Conservation (phyloP, 2,888 invertebrate species). For the Entomobrya proxima region DNA sequence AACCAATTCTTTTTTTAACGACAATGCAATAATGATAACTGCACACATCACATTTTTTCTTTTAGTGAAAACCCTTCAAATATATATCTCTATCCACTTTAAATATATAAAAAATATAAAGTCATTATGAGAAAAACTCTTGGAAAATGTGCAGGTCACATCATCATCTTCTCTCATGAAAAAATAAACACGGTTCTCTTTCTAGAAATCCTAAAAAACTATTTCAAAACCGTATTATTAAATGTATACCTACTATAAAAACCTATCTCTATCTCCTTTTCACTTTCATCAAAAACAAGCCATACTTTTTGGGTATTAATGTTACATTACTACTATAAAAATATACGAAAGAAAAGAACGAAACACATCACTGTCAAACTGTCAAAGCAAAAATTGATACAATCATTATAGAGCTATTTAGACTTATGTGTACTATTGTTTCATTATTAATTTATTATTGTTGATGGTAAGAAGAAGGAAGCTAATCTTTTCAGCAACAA, state of each 20-base stretch:
- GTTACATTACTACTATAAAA: neutral
- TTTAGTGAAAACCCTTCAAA: too few relatives aligned
- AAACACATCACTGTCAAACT: slow-evolving; percentile 67
- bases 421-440: slow-evolving; percentile 16
- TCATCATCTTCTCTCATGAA: neutral
- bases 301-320: slow-evolving; percentile 11
- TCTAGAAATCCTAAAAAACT: neutral
- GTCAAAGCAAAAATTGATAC: slow-evolving; percentile 64
- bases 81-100: too few relatives aligned
- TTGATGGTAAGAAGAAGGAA: neutral
- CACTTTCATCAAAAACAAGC: slow-evolving; percentile 23
- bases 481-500: neutral
- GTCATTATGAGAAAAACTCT: too few relatives aligned
- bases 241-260: too few relatives aligned
- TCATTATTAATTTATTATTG: neutral
- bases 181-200: neutral
- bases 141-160: slow-evolving; percentile 59
- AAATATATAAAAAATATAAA: neutral
- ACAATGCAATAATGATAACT: slow-evolving; percentile 35
- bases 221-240: too few relatives aligned
- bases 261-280: neutral
- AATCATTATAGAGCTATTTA: slow-evolving; percentile 65
- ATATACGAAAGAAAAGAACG: slow-evolving; percentile 25
- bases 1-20: slow-evolving; percentile 36
- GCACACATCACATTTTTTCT: slow-evolving; percentile 7